phyloP scores from a whole-genome alignment of 2,888 invertebrate species.

The Peribatodes rhomboidaria region DNA sequence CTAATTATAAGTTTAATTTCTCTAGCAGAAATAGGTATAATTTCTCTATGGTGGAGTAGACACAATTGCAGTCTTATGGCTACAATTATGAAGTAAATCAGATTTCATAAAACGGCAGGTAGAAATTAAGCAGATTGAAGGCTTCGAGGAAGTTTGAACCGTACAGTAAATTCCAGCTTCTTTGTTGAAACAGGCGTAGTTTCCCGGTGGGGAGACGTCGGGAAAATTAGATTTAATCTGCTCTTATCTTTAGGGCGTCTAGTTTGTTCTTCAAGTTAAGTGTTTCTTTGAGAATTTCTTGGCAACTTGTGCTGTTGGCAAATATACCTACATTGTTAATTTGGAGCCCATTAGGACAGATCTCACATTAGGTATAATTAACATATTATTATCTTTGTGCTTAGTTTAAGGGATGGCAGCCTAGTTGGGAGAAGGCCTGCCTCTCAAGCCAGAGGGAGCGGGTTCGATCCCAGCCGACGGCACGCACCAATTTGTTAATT shows the following conservation, averaged over 20 bases:
- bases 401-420: too few species aligned
- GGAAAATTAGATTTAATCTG: slow-evolving; percentile 45
- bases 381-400: too few species aligned
- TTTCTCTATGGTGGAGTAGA: slow-evolving; percentile 20
- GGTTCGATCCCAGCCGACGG: too few species aligned
- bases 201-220: slow-evolving; percentile 43
- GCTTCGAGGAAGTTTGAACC: slow-evolving; percentile 50
- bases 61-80: slow-evolving; percentile 43
- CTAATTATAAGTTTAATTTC: too few species aligned
- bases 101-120: slow-evolving; percentile 54
- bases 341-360: background rate
- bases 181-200: slow-evolving; percentile 45
- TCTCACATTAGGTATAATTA: too few species aligned
- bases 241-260: slow-evolving; percentile 30
- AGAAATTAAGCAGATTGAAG: slow-evolving; percentile 58
- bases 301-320: slow-evolving; percentile 20
- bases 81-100: slow-evolving; percentile 51
- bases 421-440: too few species aligned
- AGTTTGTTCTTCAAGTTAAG: slow-evolving; percentile 31
- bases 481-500: too few species aligned
- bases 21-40: too few species aligned
- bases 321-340: slow-evolving; percentile 14
- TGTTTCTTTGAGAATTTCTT: slow-evolving; percentile 26
- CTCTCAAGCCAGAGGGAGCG: too few species aligned
- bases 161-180: slow-evolving; percentile 36